Base-by-base conservation (phyloP, 1,140 invertebrate species). In the Meloidogyne chitwoodi region DNA sequence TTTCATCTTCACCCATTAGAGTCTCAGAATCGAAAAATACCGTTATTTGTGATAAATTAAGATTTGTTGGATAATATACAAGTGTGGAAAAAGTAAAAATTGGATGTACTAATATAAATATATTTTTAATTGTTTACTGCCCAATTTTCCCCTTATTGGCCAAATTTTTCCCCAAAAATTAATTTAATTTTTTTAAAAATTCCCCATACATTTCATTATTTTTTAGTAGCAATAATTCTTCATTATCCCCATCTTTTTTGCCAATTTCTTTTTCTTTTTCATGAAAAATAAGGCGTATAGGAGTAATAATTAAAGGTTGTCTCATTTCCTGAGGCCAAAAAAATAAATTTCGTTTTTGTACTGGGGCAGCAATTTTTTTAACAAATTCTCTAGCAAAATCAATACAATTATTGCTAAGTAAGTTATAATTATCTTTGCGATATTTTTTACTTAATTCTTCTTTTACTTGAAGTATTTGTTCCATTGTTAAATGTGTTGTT, bases 301-400 rank as follows among this genome's bases (percentile, higher is more conserved):
- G 71, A 19, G 34, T 16, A 14, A 73, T 56, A 63, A 73, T 73
- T 61, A 56, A 64, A 31, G 71, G 71, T 22, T 73, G 71, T 56
- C 71, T 61, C 27, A 73, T 73, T 31, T 73, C 71, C 19, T 73
- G 71, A 22, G 71, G 41, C 71, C 71, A 73, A 38, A 61, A 70
- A 34, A 70, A 70, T 16, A 70, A 44, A 63, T 14, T 14, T 11
- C 71, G 26, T 64, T 12, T 67, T 41, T 31, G 65, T 3, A 31
- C 65, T 19, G 29, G 29, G 3, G 56, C 71, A 31, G 71, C 41
- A 64, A 73, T 73, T 27, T 56, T 61, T 73, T 61, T 27, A 31
- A 73, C 64, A 63, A 73, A 73, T 16, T 61, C 71, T 24, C 24
- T 56, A 19, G 71, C 71, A 73, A 73, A 73, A 24, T 73, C 71